Base-by-base conservation (phyloP, 2,113 vertebrate genomes). In the Porphyrio hochstetteri region DNA sequence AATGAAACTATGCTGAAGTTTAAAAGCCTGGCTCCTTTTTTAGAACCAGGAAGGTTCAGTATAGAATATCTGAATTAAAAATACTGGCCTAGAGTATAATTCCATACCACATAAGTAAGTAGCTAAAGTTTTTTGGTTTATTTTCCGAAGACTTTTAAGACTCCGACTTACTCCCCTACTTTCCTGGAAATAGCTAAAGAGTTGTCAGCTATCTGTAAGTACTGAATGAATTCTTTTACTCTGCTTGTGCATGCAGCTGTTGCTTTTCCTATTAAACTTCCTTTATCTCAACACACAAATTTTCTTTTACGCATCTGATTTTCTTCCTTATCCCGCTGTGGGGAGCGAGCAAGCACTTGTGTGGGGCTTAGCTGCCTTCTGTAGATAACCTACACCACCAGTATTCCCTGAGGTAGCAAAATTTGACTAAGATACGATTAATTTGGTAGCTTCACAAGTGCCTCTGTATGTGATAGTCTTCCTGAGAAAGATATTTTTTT, bases 341-440 rank as follows among this genome's bases (percentile, higher is more conserved):
- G 52, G 25, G 25, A 53, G 18, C 2, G 11, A 48, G 27, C 1
- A 4, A 74, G 48, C 3, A 9, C 44, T 31, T 42, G 31, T 7
- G 9, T 13, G 16, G 28, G 36, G 15, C 33, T 82, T 36, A 68
- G 36, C 25, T 75, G 36, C 17, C 21, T 44, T 36, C 33, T 75
- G 44, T 21, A 25, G 11, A 69, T 82, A 61, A 60, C 28, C 29
- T 25, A 42, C 35, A 57, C 4, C 25, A 56, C 40, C 27, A 31
- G 31, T 21, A 52, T 6, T 42, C 65, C 6, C 19, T 33, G 20
- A 42, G 35, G 29, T 15, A 82, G 61, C 18, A 68, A 68, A 75
- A 40, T 2, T 5, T 5, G 24, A 61, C 2, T 16, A 31, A 42
- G 20, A 9, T 10, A 4, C 0, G 2, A 79, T 9, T 36, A 18